phyloP scores from a whole-genome alignment of 2,888 invertebrate genomes.

The Gryllus longicercus region DNA sequence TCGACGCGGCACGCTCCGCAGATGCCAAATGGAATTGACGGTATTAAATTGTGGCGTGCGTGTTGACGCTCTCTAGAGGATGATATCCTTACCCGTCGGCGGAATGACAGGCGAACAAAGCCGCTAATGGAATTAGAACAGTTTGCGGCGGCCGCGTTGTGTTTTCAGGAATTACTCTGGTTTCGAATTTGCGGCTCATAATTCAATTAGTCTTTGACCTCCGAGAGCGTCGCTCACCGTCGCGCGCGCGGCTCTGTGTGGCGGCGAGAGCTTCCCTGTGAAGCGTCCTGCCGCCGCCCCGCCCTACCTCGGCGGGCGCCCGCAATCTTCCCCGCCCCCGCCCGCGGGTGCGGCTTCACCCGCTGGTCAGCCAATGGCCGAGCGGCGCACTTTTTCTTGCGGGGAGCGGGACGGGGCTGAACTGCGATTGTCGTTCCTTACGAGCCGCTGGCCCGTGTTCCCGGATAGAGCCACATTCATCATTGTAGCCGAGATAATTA shows the following conservation, averaged over 20 bases:
- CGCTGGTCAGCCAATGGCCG: too few species aligned
- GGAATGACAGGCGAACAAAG: constrained; percentile 17
- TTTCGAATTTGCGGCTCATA: constrained; percentile 17
- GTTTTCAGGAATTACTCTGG: constrained; percentile 2
- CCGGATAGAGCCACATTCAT: not conserved
- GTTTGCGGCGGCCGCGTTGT: not conserved
- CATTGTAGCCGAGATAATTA: constrained; percentile 8
- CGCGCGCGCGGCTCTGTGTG: not conserved
- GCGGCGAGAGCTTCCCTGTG: not conserved
- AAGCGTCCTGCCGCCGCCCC: not conserved
- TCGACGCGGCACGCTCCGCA: not conserved
- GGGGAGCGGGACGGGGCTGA: not conserved
- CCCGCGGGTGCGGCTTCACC: too few species aligned
- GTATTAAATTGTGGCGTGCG: constrained; percentile 5
- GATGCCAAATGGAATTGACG: constrained; percentile 17
- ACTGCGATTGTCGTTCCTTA: not conserved
- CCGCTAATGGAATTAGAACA: constrained; percentile 17
- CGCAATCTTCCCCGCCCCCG: not conserved
- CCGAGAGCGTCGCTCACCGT: not conserved
- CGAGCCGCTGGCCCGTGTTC: not conserved
- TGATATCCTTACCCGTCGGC: constrained; percentile 1
- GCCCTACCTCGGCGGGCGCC: not conserved
- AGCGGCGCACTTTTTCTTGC: not conserved
- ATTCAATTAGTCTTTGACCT: constrained; percentile 5
- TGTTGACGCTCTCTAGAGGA: constrained; percentile 17